Percentiles rank a stretch among this genome's conserved stretches.
Conservation (phyloP, 2,888 invertebrate genomes). For the Apantesis nais region DNA sequence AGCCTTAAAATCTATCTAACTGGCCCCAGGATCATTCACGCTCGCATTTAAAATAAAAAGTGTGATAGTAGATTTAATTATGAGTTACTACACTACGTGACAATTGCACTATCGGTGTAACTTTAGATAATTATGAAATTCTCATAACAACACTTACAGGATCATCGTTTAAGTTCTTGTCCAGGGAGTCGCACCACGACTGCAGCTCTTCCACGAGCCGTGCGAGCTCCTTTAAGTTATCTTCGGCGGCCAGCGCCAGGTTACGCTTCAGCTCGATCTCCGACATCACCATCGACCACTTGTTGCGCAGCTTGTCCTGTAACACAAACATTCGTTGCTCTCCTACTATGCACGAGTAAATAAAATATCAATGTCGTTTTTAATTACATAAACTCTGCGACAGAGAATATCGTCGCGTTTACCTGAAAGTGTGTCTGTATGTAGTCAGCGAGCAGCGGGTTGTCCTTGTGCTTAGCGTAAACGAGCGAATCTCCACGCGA, state of each 20-base stretch:
- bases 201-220: conserved; percentile 67
- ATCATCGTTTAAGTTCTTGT: neutral
- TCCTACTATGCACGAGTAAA: too few relatives aligned
- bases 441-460: conserved; percentile 85
- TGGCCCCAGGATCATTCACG: too few relatives aligned
- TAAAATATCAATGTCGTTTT: neutral
- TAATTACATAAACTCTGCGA: neutral
- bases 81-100: too few relatives aligned
- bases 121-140: too few relatives aligned
- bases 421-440: conserved; percentile 84
- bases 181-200: conserved; percentile 57
- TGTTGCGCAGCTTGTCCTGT: conserved; percentile 84
- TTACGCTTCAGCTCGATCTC: conserved; percentile 85
- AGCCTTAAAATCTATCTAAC: too few relatives aligned
- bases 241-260: conserved; percentile 84
- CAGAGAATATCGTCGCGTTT: neutral
- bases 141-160: conserved; percentile 14
- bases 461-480: conserved; percentile 86
- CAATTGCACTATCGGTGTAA: too few relatives aligned
- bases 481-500: conserved; percentile 92
- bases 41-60: too few relatives aligned
- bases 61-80: too few relatives aligned
- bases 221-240: conserved; percentile 80
- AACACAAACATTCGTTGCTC: neutral
- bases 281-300: conserved; percentile 88